A percentile compares a stretch with the other conserved stretches of the same genome.
These are phyloP conservation scores for Palaemon carinicauda DNA, from an alignment of 1,140 invertebrate genomes.

Conservation along the genomic window DNA sequence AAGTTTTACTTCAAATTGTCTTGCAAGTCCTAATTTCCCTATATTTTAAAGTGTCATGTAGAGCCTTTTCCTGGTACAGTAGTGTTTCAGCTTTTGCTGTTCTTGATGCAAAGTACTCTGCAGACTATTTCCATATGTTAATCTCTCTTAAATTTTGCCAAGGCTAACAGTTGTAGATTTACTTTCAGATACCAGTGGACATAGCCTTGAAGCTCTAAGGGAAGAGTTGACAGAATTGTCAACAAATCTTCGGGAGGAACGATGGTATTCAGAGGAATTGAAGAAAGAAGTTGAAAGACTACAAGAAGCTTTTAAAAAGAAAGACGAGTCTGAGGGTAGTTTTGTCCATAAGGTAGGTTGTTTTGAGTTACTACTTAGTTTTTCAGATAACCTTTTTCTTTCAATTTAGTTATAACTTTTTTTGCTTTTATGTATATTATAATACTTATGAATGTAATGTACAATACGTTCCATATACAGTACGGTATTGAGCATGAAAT, in stretches of 20 bases:
- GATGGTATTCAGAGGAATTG: constrained; percentile 62
- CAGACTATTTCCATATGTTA: no score
- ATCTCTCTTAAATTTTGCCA: no score
- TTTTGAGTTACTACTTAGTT: background rate
- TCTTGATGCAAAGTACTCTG: no score
- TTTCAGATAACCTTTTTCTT: background rate
- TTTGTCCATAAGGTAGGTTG: constrained; percentile 48
- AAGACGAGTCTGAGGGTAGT: constrained; percentile 43
- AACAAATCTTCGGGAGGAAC: constrained; percentile 61
- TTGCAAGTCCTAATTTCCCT: no score
- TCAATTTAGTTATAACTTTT: background rate
- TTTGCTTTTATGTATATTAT: background rate
- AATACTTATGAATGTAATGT: no score
- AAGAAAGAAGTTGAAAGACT: constrained; percentile 62
- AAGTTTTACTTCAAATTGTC: no score
- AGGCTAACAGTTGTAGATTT: background rate
- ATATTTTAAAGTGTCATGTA: no score
- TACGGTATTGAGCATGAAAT: no score
- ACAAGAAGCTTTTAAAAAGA: constrained; percentile 50
- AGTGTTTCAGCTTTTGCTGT: no score
- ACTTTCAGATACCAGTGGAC: constrained; percentile 28
- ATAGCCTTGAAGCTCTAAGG: constrained; percentile 59
- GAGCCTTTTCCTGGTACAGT: no score
- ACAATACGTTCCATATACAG: no score
- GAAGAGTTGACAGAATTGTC: constrained; percentile 63